Evolutionary conservation across 2,888 invertebrate species (phyloP).

Genomic region (Rhopalosiphum nymphaeae): DNA sequence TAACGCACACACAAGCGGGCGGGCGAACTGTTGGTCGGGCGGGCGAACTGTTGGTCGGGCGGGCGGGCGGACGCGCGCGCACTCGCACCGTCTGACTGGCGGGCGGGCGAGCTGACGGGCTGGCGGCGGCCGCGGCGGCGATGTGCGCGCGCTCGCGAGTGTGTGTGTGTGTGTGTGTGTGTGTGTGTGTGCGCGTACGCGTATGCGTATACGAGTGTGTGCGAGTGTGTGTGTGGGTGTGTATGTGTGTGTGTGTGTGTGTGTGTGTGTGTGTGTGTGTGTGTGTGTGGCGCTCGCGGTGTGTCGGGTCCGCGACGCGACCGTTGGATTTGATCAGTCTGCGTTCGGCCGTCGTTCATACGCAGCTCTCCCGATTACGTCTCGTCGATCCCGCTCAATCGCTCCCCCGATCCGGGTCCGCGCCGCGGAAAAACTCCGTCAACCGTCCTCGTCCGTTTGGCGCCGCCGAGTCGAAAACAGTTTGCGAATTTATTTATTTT

Average conservation of each 20-base stretch:
- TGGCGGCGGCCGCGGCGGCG: not conserved
- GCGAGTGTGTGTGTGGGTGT: not conserved
- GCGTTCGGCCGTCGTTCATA: conserved; percentile 59
- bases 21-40: not conserved
- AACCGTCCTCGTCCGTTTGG: not conserved
- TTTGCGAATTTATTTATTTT: not conserved
- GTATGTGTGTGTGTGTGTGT: not conserved
- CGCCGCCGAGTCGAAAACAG: not conserved
- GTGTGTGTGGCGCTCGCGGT: not conserved
- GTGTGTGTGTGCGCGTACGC: fast-evolving
- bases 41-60: not conserved
- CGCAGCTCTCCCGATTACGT: conserved; percentile 26
- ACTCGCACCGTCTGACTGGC: not conserved
- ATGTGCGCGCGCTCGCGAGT: not conserved
- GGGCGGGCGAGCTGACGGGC: not conserved
- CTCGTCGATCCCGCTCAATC: not conserved
- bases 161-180: not conserved
- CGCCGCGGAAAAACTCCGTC: conserved; percentile 28
- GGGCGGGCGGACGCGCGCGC: conserved; percentile 10
- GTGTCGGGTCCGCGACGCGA: conserved; percentile 42
- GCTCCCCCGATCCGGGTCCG: not conserved
- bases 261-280: not conserved
- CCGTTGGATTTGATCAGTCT: conserved; percentile 55
- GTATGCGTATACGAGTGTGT: not conserved
- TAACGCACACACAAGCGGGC: not conserved